Evolutionary conservation across 2,888 invertebrate species (phyloP), one percentile per base, ranked within the genome.

Genomic region (Microplitis deprimator): DNA sequence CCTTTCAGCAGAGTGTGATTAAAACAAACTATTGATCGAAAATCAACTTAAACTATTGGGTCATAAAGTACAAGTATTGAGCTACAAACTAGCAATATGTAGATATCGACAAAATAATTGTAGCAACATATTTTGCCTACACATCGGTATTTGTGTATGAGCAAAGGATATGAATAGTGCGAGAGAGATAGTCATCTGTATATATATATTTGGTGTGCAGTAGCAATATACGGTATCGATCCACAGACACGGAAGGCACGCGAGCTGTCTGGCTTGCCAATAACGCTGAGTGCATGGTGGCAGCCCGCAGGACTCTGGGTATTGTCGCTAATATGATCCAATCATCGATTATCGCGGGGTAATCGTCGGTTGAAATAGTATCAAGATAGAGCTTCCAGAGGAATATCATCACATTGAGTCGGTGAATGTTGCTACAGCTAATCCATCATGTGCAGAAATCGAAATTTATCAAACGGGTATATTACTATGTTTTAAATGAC

Each of bases 291-390:
- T 82, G 82, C 82, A 80, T 78, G 71, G 77, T 79, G 79, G 72
- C 72, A 68, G 77, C 75, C 76, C 76, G 64, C 77, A 78, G 78
- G 73, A 77, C 77, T 77, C 78, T 69, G 50, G 70, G 74, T 80
- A 80, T 84, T 83, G 81, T 78, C 79, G 78, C 81, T 82, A 83
- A 83, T 82, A 81, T 80, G 83, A 85, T 84, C 83, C 83, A 85
- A 85, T 85, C 82, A 82, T 78, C 79, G 82, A 83, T 84, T 81
- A 81, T 78, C 80, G 61, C 73, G 77, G 64, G 81, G 78, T 77
- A 83, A 84, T 83, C 82, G 81, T 79, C 76, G 82, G 76, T 79
- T 75, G 76, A 75, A 81, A 74, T 79, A 77, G 71, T 80, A 74
- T 50, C 50, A 80, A 71, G 79, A 76, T 80, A 68, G 61, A 69